Base-by-base conservation (phyloP, 1,140 invertebrate species). In the Camponotus vicinus region DNA sequence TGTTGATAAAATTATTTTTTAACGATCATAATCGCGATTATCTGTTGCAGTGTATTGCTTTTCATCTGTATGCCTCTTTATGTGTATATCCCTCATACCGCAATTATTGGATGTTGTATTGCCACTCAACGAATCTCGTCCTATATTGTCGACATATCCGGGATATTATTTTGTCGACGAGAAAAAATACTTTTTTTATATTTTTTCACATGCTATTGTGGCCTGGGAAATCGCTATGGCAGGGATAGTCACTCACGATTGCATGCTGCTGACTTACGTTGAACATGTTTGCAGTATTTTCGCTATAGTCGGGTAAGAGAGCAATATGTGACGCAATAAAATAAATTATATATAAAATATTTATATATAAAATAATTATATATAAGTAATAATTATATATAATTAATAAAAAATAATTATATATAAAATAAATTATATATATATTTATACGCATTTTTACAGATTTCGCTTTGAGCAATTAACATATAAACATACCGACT, bases 221-320 rank as follows among this genome's bases (percentile, higher is more conserved):
- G 49, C 85, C 8, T 52, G 59, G 66, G 55, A 77, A 45, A 59
- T 85, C n/a, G 27, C 78, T 4, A 34, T 71, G 5, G 37, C 45
- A 8, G 63, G 61, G 15, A 34, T 88, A 40, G n/a, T 84, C 27
- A 52, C 85, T 27, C 59, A 73, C 32, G 80, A 85, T 34, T 59
- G 80, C n/a, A 52, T 77, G 40, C 69, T 82, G 0, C 34, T 75
- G 32, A 71, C 64, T 40, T 85, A 55, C 7, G 49, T 83, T 27
- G 73, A 71, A 55, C 84, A 88, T 13, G 37, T 79, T 34, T 89
- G 86, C 64, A 77, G 86, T 21, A 55, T 85, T 27, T 88, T 86
- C 18, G 21, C 86, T 21, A 15, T 87, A 40, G 70, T 78, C n/a
- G 59, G 86, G 86, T 82, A 76, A 86, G 55, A 86, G n/a, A 86